Conservation (phyloP, 2,888 invertebrate species). For the Nasonovia ribisnigri region DNA sequence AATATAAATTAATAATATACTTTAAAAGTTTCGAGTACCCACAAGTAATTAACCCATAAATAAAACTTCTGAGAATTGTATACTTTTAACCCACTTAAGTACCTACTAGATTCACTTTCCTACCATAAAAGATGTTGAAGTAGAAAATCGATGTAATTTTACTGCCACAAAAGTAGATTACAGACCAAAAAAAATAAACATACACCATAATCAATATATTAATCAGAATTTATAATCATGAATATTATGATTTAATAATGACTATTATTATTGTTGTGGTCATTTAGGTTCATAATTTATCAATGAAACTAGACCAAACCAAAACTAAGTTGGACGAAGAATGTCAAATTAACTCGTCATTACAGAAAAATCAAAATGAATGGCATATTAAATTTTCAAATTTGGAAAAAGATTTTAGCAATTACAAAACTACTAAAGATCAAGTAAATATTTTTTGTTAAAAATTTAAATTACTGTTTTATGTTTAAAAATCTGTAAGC, state of each 20-base stretch:
- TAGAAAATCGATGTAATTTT: no score
- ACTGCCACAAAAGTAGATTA: no score
- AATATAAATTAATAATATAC: no score
- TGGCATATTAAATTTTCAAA: constrained; percentile 78
- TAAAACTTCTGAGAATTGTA: no score
- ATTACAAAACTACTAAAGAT: constrained; percentile 70
- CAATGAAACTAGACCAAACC: constrained; percentile 76
- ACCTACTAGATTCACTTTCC: no score
- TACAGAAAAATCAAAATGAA: constrained; percentile 81
- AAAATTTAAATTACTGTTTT: constrained; percentile 26
- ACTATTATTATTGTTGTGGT: neutral
- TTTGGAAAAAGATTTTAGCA: constrained; percentile 73
- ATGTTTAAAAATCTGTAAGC: neutral
- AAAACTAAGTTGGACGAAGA: constrained; percentile 85
- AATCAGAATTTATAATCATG: neutral
- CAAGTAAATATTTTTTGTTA: constrained; percentile 66
- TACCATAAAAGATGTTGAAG: no score
- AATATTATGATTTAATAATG: neutral
- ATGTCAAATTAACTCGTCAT: constrained; percentile 83
- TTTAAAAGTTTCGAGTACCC: no score
- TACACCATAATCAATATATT: no score
- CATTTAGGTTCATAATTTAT: constrained; percentile 73
- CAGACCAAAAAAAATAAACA: no score
- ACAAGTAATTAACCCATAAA: no score
- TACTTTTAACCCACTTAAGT: no score